A percentile compares a stretch with the other conserved stretches of the same genome.
phyloP scores from a whole-genome alignment of 2,888 invertebrate genomes.

The Orchesellides sinensis region DNA sequence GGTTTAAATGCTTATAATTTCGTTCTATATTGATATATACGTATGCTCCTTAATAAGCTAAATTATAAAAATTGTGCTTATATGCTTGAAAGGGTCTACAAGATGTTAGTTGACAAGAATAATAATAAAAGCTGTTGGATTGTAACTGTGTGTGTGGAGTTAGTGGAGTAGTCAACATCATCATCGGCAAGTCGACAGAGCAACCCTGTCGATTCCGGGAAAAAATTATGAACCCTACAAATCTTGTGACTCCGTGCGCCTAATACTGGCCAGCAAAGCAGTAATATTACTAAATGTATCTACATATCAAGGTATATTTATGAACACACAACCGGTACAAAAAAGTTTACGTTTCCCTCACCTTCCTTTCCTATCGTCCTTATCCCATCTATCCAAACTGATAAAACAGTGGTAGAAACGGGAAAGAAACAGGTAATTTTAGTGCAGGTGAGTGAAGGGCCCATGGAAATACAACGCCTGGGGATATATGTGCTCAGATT shows the following conservation, averaged over 20 bases:
- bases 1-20: constrained; percentile 9
- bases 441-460: constrained; percentile 17
- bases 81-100: background rate
- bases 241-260: constrained; percentile 38
- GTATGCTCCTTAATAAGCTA: background rate
- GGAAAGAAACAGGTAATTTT: constrained; percentile 23
- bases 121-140: background rate
- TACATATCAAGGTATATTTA: too few relatives aligned
- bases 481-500: background rate
- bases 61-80: background rate
- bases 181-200: constrained; percentile 11
- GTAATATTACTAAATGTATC: too few relatives aligned
- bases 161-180: background rate
- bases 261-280: too few relatives aligned
- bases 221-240: constrained; percentile 44
- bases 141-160: background rate
- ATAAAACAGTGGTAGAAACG: background rate
- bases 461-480: constrained; percentile 2
- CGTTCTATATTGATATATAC: background rate
- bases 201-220: constrained; percentile 59
- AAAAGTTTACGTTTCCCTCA: background rate
- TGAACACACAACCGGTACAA: constrained; percentile 13
- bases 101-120: too few relatives aligned
- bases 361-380: background rate
- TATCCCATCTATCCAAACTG: background rate